Evolutionary conservation across 2,888 invertebrate genomes (phyloP).

Genomic region (Cinara cedri): DNA sequence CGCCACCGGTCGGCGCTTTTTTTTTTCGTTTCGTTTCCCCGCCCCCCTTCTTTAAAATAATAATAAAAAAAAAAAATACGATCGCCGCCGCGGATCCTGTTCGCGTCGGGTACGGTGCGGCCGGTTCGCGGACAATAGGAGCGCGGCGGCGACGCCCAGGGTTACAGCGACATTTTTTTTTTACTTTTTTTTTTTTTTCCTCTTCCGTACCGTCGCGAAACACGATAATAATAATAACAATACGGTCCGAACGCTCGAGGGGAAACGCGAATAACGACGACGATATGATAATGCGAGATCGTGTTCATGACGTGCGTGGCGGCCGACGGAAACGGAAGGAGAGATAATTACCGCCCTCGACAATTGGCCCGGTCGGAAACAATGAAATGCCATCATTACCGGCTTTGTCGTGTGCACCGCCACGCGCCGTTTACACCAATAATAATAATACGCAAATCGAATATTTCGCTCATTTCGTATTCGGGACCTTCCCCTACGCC

Average conservation of each 20-base stretch:
- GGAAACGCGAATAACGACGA: too few species aligned
- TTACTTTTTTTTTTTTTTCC: slow-evolving; percentile 1
- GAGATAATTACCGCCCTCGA: slow-evolving; percentile 30
- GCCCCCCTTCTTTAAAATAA: background rate
- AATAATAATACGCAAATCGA: too few species aligned
- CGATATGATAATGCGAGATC: background rate
- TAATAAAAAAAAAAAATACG: background rate
- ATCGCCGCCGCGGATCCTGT: slow-evolving; percentile 26
- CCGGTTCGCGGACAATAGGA: slow-evolving; percentile 42
- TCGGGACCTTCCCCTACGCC: too few species aligned
- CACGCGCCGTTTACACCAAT: too few species aligned
- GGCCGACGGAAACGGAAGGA: background rate
- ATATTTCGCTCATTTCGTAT: too few species aligned
- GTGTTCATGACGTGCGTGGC: background rate
- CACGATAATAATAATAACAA: background rate
- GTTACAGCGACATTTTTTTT: background rate
- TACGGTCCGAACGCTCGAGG: background rate
- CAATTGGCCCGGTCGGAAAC: slow-evolving; percentile 22
- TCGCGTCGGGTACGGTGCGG: slow-evolving; percentile 14
- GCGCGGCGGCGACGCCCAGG: slow-evolving; percentile 41
- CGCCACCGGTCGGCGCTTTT: slow-evolving; percentile 12
- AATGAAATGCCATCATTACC: too few species aligned
- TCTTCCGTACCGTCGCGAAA: background rate
- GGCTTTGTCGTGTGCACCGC: background rate
- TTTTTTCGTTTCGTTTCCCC: background rate